Evolutionary conservation across 2,113 vertebrate genomes (phyloP), one percentile per base, ranked within the genome.

Genomic region (Urocitellus parryii): DNA sequence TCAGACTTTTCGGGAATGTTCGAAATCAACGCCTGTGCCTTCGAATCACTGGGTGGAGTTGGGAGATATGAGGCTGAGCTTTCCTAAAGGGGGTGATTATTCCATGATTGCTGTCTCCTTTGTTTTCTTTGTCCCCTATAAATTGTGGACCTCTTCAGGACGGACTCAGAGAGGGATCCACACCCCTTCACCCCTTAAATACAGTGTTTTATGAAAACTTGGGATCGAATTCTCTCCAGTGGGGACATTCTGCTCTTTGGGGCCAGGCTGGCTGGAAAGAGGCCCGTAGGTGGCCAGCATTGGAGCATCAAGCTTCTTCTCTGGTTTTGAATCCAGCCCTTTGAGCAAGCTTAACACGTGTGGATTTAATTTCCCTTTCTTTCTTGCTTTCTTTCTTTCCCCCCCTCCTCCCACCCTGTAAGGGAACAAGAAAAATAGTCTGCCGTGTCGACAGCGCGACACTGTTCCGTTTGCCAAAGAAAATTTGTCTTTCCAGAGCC

Each of bases 291-390:
- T 85, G 27, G 89, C 96, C 85, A 51, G 77, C 29, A 18, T 68
- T 51, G 53, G 81, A 53, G 68, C 17, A 61, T 12, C 3, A 70
- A 51, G 93, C 76, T 94, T 96, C 56, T 32, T 93, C 96, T 89
- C 82, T 91, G 77, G 85, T 92, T 96, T 94, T 96, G 93, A 97
- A 93, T 96, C 96, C n/a, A 65, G 93, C 93, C 79, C 92, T 97
- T 97, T 97, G 97, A 97, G 96, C 67, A 48, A 94, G 93, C 67
- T 91, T 94, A 93, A 94, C 97, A 97, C 80, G 94, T 97, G 97
- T 98, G 97, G 95, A 92, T 97, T 97, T 97, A 94, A 98, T 98
- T 98, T 97, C 96, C 96, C 95, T 97, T 96, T 96, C 96, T 98
- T 97, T 94, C 96, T 97, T 88, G 79, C 91, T 95, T 96, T 92